Base-by-base conservation (phyloP, 2,888 invertebrate species). In the Dilophus febrilis region DNA sequence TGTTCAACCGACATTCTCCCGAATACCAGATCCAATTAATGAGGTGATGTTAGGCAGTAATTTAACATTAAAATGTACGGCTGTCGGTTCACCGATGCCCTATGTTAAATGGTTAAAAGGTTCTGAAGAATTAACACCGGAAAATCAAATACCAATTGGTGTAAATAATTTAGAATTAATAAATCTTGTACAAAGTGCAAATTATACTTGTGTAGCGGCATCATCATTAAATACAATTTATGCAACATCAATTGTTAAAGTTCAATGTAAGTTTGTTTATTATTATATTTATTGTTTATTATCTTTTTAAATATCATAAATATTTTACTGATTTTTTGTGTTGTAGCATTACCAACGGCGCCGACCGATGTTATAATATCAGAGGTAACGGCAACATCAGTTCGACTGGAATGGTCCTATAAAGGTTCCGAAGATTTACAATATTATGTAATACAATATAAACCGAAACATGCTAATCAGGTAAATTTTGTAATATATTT, bases 31-130 rank as follows among this genome's bases (percentile, higher is more conserved):
- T 32, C 68, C 77, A 11, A 64, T 79, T 38, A 83, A 78, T 48
- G 90, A 92, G 57, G 92, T 97, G 39, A 87, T 86, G 75, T 70
- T 92, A 37, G 92, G 92, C 12, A 82, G 84, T 1, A 81, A 82
- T 56, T 68, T 95, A 49, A 95, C 90, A 59, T 67, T 98, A 48
- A 91, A 91, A 42, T 98, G 98, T 61, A 91, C 94, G 40, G 97
- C 97, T 10, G 86, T 90, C 26, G 97, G 98, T 16, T 90, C 95
- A 0, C 97, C 97, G 6, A 94, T 97, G 94, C 98, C 97, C 2
- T 81, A 77, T 51, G 94, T 98, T 40, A 91, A 88, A 64, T 88
- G 88, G 88, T 75, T 82, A 49, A 83, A 84, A 66, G 86, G 74
- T 71, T 69, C 77, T 10, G 76, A 77, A 57, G 90, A 90, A 64